A percentile compares a stretch with the other conserved stretches of the same genome.
Conservation (phyloP, 2,113 vertebrate species). For the Malurus elegans region DNA sequence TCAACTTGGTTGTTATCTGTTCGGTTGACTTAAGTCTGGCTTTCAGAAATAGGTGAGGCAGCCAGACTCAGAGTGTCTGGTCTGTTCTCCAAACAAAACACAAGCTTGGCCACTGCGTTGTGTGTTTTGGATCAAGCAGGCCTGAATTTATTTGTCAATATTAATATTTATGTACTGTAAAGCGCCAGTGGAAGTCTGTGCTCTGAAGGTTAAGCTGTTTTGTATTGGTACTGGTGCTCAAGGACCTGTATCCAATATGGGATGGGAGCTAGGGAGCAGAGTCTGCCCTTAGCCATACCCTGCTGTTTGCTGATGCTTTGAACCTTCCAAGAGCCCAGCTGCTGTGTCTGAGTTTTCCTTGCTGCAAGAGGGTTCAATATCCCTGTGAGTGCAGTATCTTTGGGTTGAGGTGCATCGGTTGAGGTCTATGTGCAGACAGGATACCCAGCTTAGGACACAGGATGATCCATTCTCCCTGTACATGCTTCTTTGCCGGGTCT, state of each 20-base stretch:
- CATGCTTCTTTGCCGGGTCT: accelerated
- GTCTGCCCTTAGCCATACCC: neutral
- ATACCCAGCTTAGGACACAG: neutral
- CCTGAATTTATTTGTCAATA: neutral
- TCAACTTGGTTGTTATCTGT: neutral
- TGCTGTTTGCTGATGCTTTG: neutral
- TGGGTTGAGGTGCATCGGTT: neutral
- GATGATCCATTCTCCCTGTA: neutral
- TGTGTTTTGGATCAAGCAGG: conserved; percentile 4
- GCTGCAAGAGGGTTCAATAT: neutral
- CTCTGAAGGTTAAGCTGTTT: neutral
- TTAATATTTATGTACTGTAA: conserved; percentile 1
- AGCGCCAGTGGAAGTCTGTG: neutral
- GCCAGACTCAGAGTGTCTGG: neutral
- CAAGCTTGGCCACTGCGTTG: neutral
- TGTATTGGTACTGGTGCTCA: neutral
- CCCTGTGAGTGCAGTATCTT: neutral
- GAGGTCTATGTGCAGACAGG: neutral
- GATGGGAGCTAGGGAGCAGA: neutral
- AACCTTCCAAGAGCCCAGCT: neutral
- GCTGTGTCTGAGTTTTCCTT: neutral
- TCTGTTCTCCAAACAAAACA: conserved; percentile 25
- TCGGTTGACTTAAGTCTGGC: neutral
- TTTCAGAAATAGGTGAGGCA: neutral
- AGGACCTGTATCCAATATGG: neutral